These are phyloP conservation scores for Hyles vespertilio DNA, from an alignment of 1,140 invertebrate genomes.

Conservation along the genomic window DNA sequence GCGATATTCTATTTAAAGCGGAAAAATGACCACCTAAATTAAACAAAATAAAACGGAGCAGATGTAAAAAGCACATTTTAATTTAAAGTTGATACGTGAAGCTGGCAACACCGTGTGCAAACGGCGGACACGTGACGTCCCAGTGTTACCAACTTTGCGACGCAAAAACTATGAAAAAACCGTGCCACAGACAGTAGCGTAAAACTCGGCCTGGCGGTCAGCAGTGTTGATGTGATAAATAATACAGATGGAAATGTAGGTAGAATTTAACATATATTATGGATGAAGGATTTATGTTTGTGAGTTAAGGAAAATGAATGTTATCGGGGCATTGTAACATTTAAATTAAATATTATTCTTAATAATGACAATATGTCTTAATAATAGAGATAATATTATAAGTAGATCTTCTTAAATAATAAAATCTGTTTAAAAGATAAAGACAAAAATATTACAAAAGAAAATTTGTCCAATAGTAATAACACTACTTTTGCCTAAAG, in stretches of 20 bases:
- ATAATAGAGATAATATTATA: too few species aligned
- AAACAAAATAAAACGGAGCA: slow-evolving; percentile 6
- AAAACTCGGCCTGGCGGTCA: slow-evolving; percentile 44
- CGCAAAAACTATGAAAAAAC: slow-evolving; percentile 48
- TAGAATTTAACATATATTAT: slow-evolving; percentile 3
- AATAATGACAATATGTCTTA: too few species aligned
- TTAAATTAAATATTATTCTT: too few species aligned
- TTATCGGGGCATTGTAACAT: too few species aligned
- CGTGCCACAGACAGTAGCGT: slow-evolving; percentile 30
- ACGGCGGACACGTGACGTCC: slow-evolving; percentile 31
- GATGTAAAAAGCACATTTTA: slow-evolving; percentile 26
- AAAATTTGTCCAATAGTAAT: too few species aligned
- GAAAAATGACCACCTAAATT: background rate
- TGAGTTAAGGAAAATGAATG: too few species aligned
- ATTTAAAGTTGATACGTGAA: slow-evolving; percentile 36
- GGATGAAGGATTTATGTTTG: too few species aligned
- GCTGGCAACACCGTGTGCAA: slow-evolving; percentile 17
- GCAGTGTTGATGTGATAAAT: background rate
- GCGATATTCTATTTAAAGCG: too few species aligned
- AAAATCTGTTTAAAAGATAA: too few species aligned
- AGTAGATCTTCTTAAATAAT: too few species aligned
- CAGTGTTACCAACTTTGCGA: slow-evolving; percentile 50
- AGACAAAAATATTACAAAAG: too few species aligned
- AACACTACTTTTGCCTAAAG: too few species aligned
- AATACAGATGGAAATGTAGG: slow-evolving; percentile 8